phyloP scores from a whole-genome alignment of 2,113 vertebrate genomes.

The Nymphicus hollandicus region DNA sequence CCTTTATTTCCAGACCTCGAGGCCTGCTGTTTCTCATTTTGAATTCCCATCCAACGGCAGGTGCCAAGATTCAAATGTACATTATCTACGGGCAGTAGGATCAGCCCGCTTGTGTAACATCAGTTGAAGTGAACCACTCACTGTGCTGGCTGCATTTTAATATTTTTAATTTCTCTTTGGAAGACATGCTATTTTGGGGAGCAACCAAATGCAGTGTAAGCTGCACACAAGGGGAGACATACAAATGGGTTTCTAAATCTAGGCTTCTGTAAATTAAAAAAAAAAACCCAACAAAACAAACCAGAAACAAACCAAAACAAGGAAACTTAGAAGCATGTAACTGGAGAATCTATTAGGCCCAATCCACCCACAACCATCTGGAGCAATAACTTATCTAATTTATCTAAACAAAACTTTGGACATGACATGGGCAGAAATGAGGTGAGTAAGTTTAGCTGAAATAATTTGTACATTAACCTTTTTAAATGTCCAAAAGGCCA shows the following conservation, averaged over 20 bases:
- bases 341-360: constrained; percentile 43
- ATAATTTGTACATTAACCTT: constrained; percentile 10
- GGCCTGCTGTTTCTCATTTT: constrained; percentile 54
- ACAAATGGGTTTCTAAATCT: constrained; percentile 50
- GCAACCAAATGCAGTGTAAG: constrained; percentile 31
- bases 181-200: constrained; percentile 50
- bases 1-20: constrained; percentile 43
- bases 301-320: neutral
- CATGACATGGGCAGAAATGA: constrained; percentile 16
- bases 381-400: constrained; percentile 12
- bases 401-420: constrained; percentile 53
- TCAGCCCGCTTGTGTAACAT: neutral
- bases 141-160: constrained; percentile 36
- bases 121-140: constrained; percentile 2
- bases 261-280: constrained; percentile 32
- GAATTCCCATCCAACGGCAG: constrained; percentile 40
- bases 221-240: constrained; percentile 36
- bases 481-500: constrained; percentile 17
- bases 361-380: constrained; percentile 50
- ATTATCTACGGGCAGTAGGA: neutral
- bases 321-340: neutral
- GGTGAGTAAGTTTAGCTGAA: constrained; percentile 18
- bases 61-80: constrained; percentile 50
- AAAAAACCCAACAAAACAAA: neutral
- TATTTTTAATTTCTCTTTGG: constrained; percentile 47